These are phyloP conservation scores for Congeria kusceri DNA, from an alignment of 2,888 invertebrate species.

Conservation along the genomic window DNA sequence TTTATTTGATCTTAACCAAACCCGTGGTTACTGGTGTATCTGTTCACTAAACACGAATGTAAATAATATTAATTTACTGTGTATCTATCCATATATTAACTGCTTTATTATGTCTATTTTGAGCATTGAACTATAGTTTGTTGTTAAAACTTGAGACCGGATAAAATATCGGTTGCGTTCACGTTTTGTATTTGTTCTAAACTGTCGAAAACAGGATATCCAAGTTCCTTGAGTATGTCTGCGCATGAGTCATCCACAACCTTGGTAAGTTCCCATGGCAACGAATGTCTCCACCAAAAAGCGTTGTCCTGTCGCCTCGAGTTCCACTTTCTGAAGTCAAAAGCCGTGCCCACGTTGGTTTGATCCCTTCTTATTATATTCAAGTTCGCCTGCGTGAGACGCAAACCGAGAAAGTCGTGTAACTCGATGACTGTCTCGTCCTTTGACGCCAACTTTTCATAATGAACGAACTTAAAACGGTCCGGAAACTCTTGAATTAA, in stretches of 20 bases:
- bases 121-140: too few species aligned
- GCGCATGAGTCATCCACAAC: slow-evolving; percentile 31
- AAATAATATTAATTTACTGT: too few species aligned
- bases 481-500: slow-evolving; percentile 38
- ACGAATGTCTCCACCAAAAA: slow-evolving; percentile 45
- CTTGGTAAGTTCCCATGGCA: slow-evolving; percentile 32
- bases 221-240: slow-evolving; percentile 27
- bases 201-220: slow-evolving; percentile 21
- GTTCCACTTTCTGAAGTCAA: neutral
- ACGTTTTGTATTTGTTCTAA: neutral
- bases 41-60: too few species aligned
- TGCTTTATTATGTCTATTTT: too few species aligned
- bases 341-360: neutral
- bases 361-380: neutral
- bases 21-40: too few species aligned
- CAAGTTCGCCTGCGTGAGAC: neutral
- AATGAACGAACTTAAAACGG: slow-evolving; percentile 45
- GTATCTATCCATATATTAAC: too few species aligned
- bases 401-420: slow-evolving; percentile 37
- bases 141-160: too few species aligned
- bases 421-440: slow-evolving; percentile 36
- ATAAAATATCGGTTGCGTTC: neutral
- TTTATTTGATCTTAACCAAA: too few species aligned
- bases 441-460: slow-evolving; percentile 46
- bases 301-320: slow-evolving; percentile 34